A percentile compares a stretch with the other conserved stretches of the same genome.
phyloP scores from a whole-genome alignment of 2,113 vertebrate species.

The Pagrus major region DNA sequence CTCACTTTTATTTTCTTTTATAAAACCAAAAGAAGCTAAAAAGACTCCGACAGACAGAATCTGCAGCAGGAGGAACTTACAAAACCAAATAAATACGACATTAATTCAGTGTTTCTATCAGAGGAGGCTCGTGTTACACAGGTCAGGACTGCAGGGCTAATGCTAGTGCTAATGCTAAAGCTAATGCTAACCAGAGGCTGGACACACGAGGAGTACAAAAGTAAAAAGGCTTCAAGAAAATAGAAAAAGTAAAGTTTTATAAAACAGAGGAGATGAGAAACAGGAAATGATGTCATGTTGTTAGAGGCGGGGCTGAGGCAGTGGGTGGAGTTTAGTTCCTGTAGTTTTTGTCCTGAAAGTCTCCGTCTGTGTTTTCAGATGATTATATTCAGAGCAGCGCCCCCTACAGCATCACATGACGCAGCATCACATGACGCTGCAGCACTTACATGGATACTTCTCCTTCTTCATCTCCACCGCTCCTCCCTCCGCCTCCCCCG shows the following conservation, averaged over 20 bases:
- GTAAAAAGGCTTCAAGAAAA: conserved; percentile 54
- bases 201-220: conserved; percentile 55
- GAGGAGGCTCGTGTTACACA: conserved; percentile 43
- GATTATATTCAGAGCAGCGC: background rate
- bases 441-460: conserved; percentile 95
- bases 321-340: conserved; percentile 51
- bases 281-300: conserved; percentile 51
- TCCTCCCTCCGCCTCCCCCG: conserved; percentile 47
- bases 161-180: conserved; percentile 12
- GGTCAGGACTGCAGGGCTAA: conserved; percentile 14
- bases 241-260: conserved; percentile 54
- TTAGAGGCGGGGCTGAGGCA: conserved; percentile 40
- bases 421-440: conserved; percentile 91
- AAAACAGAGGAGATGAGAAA: conserved; percentile 61
- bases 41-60: conserved; percentile 21
- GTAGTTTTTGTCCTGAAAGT: conserved; percentile 41
- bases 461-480: conserved; percentile 86
- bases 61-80: conserved; percentile 26
- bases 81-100: conserved; percentile 70
- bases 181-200: conserved; percentile 7
- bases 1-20: conserved; percentile 44
- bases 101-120: conserved; percentile 47
- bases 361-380: conserved; percentile 21
- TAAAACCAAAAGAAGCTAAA: conserved; percentile 33
- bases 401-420: conserved; percentile 89